Base-by-base conservation (phyloP, 2,888 invertebrate species). In the Bellardia bayeri region DNA sequence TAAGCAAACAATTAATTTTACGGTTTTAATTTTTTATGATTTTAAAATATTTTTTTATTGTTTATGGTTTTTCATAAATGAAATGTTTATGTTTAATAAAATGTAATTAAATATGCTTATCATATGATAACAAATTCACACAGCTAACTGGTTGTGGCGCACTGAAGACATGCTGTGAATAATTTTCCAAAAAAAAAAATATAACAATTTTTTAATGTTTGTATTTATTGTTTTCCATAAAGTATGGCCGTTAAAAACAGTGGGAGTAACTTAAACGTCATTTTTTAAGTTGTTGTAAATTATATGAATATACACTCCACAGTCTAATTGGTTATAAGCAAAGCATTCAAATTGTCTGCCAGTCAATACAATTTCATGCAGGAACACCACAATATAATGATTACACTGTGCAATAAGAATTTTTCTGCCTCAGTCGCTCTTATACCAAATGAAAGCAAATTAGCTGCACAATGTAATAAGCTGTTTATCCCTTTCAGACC, bases 101-200 rank as follows among this genome's bases (percentile, higher is more conserved):
- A 69, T 88, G 88, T 88, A 90, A 90, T 90, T 90, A 89, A 23
- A 89, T 89, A 89, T 78, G 88, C 89, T 89, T 89, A 89, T 89
- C 89, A 75, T 69, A 74, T 51, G 45, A 75, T 82, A 79, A 72
- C 74, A 79, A 30, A 13, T 49, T 56, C 64, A 61, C 23, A 64
- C 11, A 56, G 56, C 23, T 58, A 56, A n/a, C 40, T 42, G 40
- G 33, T 71, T 23, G 23, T 13, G 7, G 7, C 7, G 23, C 7
- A 23, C 4, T 13, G 16, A 58, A 8, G 23, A 5, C 23, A 68
- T 58, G 23, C 7, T 23, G 69, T 51, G 33, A 56, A 56, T 81
- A 30, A 61, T 74, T 74, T 16, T 16, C 7, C 8, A 9, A 33
- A 75, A 49, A 45, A 23, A 42, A n/a, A n/a, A n/a, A 33, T 23